Base-by-base conservation (phyloP, 2,888 invertebrate species). In the Dilophus febrilis region DNA sequence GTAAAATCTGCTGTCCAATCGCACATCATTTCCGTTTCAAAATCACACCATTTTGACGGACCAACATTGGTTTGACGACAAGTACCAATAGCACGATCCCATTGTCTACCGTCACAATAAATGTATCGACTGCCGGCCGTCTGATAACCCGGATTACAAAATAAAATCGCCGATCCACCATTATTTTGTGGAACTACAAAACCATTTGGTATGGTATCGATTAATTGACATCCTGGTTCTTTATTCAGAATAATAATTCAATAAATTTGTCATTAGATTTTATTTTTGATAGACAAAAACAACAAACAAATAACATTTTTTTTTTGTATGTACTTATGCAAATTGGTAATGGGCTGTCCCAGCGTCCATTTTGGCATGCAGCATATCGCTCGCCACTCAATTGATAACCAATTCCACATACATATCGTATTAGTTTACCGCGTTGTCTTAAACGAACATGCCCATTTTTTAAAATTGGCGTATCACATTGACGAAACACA, bases 1-100 rank as follows among this genome's bases (percentile, higher is more conserved):
- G 66, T 61, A 0, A 72, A 64, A 42, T 82, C 82, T 33, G 77
- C 74, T 0, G 62, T 69, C 86, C 86, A 87, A n/a, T 80, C 83
- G 49, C 87, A 87, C 0, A 82, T 53, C 47, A 71, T 70, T 0
- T 65, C 59, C 0, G 63, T 61, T 55, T 62, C 60, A 40, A 60
- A 63, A 44, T 61, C 58, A 40, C 60, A 61, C 35, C 36, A 29
- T 19, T 16, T 10, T 27, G 47, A 43, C 3, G 47, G 42, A 3
- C 30, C 33, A n/a, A 42, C 2, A 41, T 35, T 41, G 45, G 42
- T 48, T 42, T 35, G 32, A 0, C 54, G 52, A 43, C 87, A 87
- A 11, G 51, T 53, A 1, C 86, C 85, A 3, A 66, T 52, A 0
- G 72, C 70, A 1, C 67, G 67, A 51, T 79, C 82, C 86, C 86